Evolutionary conservation across 2,888 invertebrate species (phyloP).

Genomic region (Lasioglossum leucozonium): DNA sequence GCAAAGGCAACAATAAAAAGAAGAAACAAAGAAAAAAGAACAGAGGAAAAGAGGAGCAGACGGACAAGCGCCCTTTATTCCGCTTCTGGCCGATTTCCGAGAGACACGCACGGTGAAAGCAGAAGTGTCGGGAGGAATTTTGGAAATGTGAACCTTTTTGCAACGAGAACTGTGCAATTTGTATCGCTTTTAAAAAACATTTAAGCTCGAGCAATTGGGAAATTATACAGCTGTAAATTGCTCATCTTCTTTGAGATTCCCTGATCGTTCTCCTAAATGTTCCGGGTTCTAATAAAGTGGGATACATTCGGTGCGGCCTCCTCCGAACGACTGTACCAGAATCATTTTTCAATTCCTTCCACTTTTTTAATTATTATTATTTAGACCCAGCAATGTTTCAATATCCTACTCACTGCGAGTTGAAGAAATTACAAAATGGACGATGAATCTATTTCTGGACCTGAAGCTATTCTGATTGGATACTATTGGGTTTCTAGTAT

Average conservation of each 20-base stretch:
- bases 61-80: conserved; percentile 47
- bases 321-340: background rate
- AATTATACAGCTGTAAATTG: background rate
- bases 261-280: background rate
- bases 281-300: background rate
- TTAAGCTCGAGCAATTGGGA: background rate
- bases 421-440: background rate
- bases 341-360: background rate
- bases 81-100: conserved; percentile 23
- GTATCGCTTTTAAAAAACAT: background rate
- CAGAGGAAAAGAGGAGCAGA: conserved; percentile 9
- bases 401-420: background rate
- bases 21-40: background rate
- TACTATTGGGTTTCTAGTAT: background rate
- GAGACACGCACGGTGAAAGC: background rate
- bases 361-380: background rate
- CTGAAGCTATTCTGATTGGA: background rate
- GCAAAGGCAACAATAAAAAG: background rate
- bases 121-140: background rate
- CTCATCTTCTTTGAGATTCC: background rate
- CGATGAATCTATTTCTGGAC: background rate
- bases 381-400: background rate
- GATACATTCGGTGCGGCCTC: background rate
- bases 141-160: background rate
- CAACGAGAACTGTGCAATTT: background rate